Conservation (phyloP, 2,888 invertebrate species). For the Heliconius ismenius region DNA sequence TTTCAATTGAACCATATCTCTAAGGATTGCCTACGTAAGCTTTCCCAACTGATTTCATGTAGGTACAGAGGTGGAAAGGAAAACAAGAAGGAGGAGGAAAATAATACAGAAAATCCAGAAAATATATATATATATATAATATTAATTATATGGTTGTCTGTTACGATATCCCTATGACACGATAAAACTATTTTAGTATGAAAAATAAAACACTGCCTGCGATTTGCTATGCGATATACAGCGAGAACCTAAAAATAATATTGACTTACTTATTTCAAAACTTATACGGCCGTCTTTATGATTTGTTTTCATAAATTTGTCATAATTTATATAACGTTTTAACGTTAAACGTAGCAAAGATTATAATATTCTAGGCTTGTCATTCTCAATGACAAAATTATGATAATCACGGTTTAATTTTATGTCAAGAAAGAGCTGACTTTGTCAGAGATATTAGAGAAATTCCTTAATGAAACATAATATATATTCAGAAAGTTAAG, state of each 20-base stretch:
- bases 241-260: neutral
- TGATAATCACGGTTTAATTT: slow-evolving; percentile 15
- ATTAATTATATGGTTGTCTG: too few relatives aligned
- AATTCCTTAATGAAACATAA: slow-evolving; percentile 13
- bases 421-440: slow-evolving; percentile 10
- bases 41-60: slow-evolving; percentile 26
- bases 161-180: too few relatives aligned
- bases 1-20: slow-evolving; percentile 32
- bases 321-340: neutral
- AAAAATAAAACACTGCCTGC: too few relatives aligned
- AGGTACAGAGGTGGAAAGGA: neutral
- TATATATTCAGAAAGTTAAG: slow-evolving; percentile 16
- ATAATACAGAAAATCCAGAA: neutral
- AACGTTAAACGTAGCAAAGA: neutral
- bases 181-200: too few relatives aligned
- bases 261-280: neutral
- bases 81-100: neutral
- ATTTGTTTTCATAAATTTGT: neutral
- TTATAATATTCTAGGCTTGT: neutral
- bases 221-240: too few relatives aligned
- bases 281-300: neutral
- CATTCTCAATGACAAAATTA: slow-evolving; percentile 3
- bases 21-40: slow-evolving; percentile 27
- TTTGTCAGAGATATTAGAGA: neutral
- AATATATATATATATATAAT: neutral